These are phyloP conservation scores for Typhlomys cinereus DNA, from an alignment of 2,113 vertebrate species.

Conservation along the genomic window DNA sequence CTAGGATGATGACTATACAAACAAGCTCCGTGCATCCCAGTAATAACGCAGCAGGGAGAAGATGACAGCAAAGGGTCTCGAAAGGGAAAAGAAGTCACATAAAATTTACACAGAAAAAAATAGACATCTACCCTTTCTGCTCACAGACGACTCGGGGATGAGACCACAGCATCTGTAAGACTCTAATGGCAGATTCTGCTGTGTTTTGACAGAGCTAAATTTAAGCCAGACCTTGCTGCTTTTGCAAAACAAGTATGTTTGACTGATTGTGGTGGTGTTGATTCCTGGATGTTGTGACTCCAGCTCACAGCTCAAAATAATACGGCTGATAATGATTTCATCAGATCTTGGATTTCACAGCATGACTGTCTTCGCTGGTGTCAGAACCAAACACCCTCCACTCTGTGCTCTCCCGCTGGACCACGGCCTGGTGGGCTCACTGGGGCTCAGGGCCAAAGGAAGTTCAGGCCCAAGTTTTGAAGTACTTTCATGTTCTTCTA, in stretches of 20 bases:
- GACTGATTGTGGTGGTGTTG: slow-evolving; percentile 10
- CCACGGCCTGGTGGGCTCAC: accelerated
- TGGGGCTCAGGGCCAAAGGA: neutral
- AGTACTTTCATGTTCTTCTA: neutral
- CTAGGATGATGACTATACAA: neutral
- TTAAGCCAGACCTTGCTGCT: slow-evolving; percentile 42
- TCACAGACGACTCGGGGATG: neutral
- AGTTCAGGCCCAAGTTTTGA: neutral
- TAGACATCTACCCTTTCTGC: neutral
- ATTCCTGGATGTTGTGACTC: slow-evolving; percentile 10
- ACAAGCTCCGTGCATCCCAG: neutral
- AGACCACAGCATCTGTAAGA: neutral
- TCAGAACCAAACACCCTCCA: neutral
- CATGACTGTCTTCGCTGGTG: neutral
- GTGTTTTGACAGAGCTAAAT: slow-evolving; percentile 21
- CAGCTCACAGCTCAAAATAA: neutral
- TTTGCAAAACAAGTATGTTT: slow-evolving; percentile 51
- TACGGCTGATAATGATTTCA: neutral
- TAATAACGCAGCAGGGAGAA: neutral
- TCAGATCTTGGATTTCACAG: neutral
- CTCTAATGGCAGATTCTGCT: neutral
- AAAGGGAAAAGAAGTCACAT: neutral
- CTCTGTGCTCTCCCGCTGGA: accelerated
- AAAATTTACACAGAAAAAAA: neutral
- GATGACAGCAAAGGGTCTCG: neutral